Percentiles rank a stretch among this genome's conserved stretches.
Conservation (phyloP, 2,888 invertebrate genomes). For the Pandemis heparana region DNA sequence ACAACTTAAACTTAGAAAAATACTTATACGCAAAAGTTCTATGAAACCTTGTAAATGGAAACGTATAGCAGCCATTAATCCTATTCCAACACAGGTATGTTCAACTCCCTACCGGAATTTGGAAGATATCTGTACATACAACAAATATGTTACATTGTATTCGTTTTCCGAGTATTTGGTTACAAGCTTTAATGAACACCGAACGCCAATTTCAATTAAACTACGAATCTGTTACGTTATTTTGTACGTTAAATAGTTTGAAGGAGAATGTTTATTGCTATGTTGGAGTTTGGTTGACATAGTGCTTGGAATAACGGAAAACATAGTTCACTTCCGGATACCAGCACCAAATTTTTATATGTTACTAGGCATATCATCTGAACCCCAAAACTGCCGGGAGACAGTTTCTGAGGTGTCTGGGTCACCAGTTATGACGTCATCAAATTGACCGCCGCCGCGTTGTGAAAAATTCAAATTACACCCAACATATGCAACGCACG, state of each 20-base stretch:
- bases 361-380: no score
- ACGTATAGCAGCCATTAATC: background rate
- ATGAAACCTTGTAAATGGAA: background rate
- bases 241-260: constrained; percentile 2
- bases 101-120: background rate
- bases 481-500: no score
- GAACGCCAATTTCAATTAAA: constrained; percentile 21
- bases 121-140: background rate
- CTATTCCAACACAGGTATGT: background rate
- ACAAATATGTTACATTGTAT: background rate
- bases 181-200: constrained; percentile 4
- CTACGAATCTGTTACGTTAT: constrained; percentile 7
- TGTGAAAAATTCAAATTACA: no score
- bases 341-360: no score
- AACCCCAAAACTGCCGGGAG: no score
- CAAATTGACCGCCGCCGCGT: no score
- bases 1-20: background rate
- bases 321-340: no score
- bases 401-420: no score
- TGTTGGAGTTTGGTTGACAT: background rate
- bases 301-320: no score
- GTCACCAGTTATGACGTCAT: no score
- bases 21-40: background rate
- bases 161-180: background rate
- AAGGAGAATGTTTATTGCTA: background rate